These are phyloP conservation scores for Myrmophylax atrothorax DNA, from an alignment of 2,113 vertebrate genomes.

Conservation along the genomic window DNA sequence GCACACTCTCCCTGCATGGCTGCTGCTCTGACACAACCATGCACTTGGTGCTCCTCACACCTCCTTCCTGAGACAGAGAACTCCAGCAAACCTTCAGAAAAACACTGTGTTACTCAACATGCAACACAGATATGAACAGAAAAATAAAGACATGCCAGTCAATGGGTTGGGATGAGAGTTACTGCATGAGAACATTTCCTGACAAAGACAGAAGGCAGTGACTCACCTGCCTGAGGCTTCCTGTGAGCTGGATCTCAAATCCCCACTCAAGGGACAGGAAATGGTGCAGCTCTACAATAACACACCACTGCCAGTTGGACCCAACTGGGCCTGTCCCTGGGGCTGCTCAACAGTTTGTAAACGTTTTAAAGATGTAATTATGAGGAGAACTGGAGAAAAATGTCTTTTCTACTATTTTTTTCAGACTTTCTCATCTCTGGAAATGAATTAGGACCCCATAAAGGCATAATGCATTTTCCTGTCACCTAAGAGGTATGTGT, in stretches of 20 bases:
- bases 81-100: neutral
- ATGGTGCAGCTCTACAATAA: neutral
- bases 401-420: neutral
- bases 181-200: neutral
- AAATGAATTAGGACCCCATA: neutral
- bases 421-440: neutral
- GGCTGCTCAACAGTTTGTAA: neutral
- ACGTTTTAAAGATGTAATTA: neutral
- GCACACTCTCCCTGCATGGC: neutral
- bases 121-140: neutral
- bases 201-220: neutral
- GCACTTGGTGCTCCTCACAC: neutral
- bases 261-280: neutral
- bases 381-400: neutral
- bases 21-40: neutral
- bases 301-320: neutral
- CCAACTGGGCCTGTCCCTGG: neutral
- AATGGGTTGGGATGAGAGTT: neutral
- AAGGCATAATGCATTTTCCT: neutral
- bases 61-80: neutral
- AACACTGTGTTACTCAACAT: neutral
- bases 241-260: neutral
- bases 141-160: neutral
- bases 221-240: neutral
- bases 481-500: neutral